Evolutionary conservation across 92 coral and sea anemone genomes (phyloP), one percentile per base, ranked within the genome.

Genomic region (Palythoa grandis): DNA sequence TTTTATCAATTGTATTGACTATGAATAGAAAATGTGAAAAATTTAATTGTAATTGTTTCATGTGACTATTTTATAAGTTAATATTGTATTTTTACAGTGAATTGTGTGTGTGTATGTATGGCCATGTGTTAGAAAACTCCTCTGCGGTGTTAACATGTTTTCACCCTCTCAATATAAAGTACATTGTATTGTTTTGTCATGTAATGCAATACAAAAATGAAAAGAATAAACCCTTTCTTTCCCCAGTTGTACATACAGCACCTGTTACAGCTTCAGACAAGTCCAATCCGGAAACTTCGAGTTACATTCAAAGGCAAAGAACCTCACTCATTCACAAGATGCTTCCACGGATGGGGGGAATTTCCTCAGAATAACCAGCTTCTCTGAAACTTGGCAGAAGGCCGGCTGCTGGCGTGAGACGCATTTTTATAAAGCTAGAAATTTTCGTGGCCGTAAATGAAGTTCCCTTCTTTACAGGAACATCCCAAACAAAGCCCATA

Each of bases 321-420:
- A 53, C 94, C 95, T 4, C 97, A 91, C 20, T 77, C 78, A 23
- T 96, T 96, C 65, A 94, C 95, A 11, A 88, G 98, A 40, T 95
- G 98, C 78, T 96, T 96, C 88, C 99, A 96, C 76, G 99, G 99
- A 43, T 96, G 99, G 99, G 98, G 99, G 2, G 92, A 93, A 19
- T 94, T 91, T 75, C 98, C 90, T 58, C 82, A 38, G 54, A 91
- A 95, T 9, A 91, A 79, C 58, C 83, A 88, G 39, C 66, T 85
- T 39, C 72, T 29, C 24, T 76, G 83, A 74, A 48, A 39, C 50
- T 23, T 70, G 74, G 2, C 74, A 9, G 22, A 19, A 17, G 67
- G 9, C 4, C 4, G 22, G 6, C 67, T 19, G 67, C 61, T 20
- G 11, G 2, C 9, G 22, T 17, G 22, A 63, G 9, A 19, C 19